Evolutionary conservation across 2,888 invertebrate species (phyloP), one percentile per base, ranked within the genome.

Genomic region (Tenodera sinensis): DNA sequence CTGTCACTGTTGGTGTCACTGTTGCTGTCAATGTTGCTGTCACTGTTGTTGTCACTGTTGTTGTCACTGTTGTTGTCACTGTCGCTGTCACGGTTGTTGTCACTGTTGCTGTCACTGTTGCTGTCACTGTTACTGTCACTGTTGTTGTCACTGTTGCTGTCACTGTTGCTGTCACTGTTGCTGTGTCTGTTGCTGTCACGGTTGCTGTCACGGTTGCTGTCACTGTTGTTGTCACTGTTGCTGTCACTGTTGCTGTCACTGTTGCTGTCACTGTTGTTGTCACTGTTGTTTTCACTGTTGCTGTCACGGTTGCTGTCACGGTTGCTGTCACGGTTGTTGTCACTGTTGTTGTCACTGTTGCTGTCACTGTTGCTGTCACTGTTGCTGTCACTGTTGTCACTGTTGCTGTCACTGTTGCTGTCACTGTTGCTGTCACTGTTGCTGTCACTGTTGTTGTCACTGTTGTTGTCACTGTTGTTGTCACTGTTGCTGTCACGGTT

Each of bases 141-240:
- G 34, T 87, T 83, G 3, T 82, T 81, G 15, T 89, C 89, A 1
- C 82, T 81, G 71, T 89, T 86, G 28, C 89, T 89, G 30, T 88
- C 89, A 25, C 85, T 89, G 28, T 85, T 85, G 9, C 71, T 87
- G 85, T 89, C 87, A 9, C 86, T 86, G n/a, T n/a, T n/a, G n/a
- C n/a, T n/a, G n/a, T n/a, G n/a, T n/a, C n/a, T n/a, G n/a, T n/a
- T n/a, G n/a, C 30, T 84, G 28, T 89, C 87, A 3, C 71, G 82
- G 83, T 88, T 83, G 20, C 88, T 88, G 83, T 88, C 88, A 20
- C 88, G 82, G 83, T 88, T 34, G 28, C 89, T 89, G 30, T 88
- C 88, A 25, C 88, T 88, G 81, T 87, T 82, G 9, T 28, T 87
- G 20, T 47, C 47, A 27, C 89, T 89, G 30, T 88, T 30, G 30